Base-by-base conservation (phyloP, 1,140 invertebrate genomes). In the Drosophila subpulchrella region DNA sequence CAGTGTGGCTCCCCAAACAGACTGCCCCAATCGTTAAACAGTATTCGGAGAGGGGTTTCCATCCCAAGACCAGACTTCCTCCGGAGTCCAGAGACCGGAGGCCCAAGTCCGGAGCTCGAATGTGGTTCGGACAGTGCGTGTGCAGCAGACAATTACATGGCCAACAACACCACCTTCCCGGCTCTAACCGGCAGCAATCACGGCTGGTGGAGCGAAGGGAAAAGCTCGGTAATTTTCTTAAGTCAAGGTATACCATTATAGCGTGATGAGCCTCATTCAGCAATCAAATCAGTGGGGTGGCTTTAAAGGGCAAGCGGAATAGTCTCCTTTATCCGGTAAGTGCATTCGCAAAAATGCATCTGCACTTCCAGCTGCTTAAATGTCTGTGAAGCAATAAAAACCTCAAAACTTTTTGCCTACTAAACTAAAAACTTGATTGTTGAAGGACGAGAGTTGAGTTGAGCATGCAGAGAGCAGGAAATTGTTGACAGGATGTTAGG, bases 181-280 rank as follows among this genome's bases (percentile, higher is more conserved):
- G 34, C 27, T 7, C 41, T 32, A 53, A 44, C 78, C 56, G 65
- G 48, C 60, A 30, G 59, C 65, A 81, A 81, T 78, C 79, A 78
- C 41, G 47, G 63, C 72, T 73, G 76, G 77, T 89, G 79, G 58
- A 76, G 75, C 71, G 60, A 32, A 30, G 42, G 62, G 34, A 54
- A 51, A 53, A 66, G 79, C 75, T 60, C 57, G 65, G 83, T 67
- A 78, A 84, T 85, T 77, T 84, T 73, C 63, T 62, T 54, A 55
- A 75, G 75, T 55, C 58, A 66, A 72, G 75, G 60, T 75, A 77
- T 73, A 84, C 54, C 79, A 83, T 88, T 89, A 88, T 80, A 55
- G 34, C 84, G 81, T 88, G 84, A 88, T 88, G 83, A 88, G 83
- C 79, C 75, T 77, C 84, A 88, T 88, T 88, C 83, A 83, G 48